phyloP scores from a whole-genome alignment of 2,113 vertebrate genomes.

The Shinisaurus crocodilurus region DNA sequence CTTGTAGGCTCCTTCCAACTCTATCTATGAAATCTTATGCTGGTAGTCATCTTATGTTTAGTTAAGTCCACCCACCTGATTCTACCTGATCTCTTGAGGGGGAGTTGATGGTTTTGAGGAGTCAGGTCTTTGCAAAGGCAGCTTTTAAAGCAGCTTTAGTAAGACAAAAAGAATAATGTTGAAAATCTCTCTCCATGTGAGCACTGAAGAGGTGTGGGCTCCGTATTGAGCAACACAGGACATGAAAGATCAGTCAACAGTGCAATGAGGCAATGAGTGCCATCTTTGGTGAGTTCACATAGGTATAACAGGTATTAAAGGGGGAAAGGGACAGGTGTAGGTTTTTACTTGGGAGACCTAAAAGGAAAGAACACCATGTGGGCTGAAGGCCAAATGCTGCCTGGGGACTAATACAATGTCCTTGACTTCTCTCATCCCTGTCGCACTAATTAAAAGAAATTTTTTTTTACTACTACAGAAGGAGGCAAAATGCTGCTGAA shows the following conservation, averaged over 20 bases:
- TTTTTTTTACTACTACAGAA: slow-evolving; percentile 30
- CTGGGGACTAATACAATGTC: slow-evolving; percentile 33
- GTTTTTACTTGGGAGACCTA: not conserved
- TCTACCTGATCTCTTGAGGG: too few relatives aligned
- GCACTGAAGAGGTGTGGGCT: not conserved
- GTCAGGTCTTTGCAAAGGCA: not conserved
- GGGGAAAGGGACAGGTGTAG: not conserved
- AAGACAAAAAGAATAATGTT: not conserved
- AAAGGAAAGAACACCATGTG: slow-evolving; percentile 3
- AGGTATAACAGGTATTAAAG: not conserved
- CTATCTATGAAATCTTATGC: too few relatives aligned
- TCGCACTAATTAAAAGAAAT: slow-evolving; percentile 14
- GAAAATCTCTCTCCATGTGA: not conserved
- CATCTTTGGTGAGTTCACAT: not conserved
- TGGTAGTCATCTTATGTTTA: not conserved
- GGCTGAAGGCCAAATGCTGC: slow-evolving; percentile 13
- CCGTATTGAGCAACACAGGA: not conserved
- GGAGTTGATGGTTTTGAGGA: not conserved
- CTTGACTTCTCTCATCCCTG: not conserved
- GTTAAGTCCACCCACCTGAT: not conserved
- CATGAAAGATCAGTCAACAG: fast-evolving
- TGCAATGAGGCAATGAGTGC: fast-evolving
- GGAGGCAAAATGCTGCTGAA: slow-evolving; percentile 1
- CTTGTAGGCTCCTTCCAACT: too few relatives aligned
- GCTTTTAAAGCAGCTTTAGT: not conserved